Percentiles rank a stretch among this genome's conserved stretches.
Conservation (phyloP, 2,113 vertebrate species). For the Baryphthengus martii region DNA sequence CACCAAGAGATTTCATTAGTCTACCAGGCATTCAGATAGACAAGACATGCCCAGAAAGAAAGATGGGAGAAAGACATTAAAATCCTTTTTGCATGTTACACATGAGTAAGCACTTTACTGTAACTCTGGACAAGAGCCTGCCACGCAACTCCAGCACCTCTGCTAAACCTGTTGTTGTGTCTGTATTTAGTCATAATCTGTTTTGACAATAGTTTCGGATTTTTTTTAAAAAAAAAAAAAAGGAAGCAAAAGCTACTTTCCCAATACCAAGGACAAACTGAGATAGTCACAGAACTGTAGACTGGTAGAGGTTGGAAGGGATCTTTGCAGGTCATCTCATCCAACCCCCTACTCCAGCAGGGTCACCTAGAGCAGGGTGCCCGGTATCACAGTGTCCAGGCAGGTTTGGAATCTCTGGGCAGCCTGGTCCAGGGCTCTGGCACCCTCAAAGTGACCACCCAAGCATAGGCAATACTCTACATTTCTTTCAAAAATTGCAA, state of each 20-base stretch:
- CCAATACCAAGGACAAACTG: neutral
- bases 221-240: too few species aligned
- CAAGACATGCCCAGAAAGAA: slow-evolving; percentile 13
- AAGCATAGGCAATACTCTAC: neutral
- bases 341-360: too few species aligned
- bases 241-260: neutral
- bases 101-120: neutral
- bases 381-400: too few species aligned
- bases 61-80: neutral
- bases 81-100: neutral
- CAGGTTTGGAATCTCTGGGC: too few species aligned
- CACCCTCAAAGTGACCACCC: too few species aligned
- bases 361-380: too few species aligned
- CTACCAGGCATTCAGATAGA: slow-evolving; percentile 30
- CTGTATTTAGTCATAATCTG: neutral
- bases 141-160: neutral
- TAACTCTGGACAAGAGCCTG: neutral
- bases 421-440: too few species aligned
- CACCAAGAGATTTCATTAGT: slow-evolving; percentile 52
- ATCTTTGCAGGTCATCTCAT: too few species aligned
- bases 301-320: too few species aligned
- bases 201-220: neutral
- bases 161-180: neutral
- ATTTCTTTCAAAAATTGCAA: neutral
- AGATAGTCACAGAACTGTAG: neutral